Evolutionary conservation across 2,113 vertebrate genomes (phyloP), one percentile per base, ranked within the genome.

Genomic region (Engraulis encrasicolus): DNA sequence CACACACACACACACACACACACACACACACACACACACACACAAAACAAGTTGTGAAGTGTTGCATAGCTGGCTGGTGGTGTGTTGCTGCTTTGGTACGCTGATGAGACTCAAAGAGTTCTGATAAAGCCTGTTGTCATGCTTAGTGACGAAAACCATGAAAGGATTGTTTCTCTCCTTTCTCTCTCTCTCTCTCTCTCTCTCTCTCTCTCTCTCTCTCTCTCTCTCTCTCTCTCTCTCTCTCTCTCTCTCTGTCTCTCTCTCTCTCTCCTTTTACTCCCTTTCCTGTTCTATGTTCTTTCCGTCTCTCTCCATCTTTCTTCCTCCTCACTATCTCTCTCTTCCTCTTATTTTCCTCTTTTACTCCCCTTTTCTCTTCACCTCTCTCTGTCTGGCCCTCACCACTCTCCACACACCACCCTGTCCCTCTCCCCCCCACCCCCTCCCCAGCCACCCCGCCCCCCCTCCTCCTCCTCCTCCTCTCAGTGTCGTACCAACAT

Each of bases 71-170:
- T 82, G 37, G 81, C 61, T 34, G 15, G 31, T 34, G 61, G 11
- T 34, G 58, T 66, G 20, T 7, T 4, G 23, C 61, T 12, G 58
- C 58, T 27, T 45, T 40, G 9, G 20, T 78, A 82, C 58, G 84
- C 19, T 20, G 84, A 81, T 84, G 81, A 78, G 79, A 45, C 48
- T 78, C 15, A 34, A 50, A 85, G 81, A 27, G 20, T 80, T 19
- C 50, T 71, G 66, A 78, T 86, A 84, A 85, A 66, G 80, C 27
- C 66, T 40, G 71, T 84, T 81, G 85, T 80, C 82, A 86, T 80
- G 81, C 81, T 85, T 78, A 79, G 85, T 77, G 34, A 80, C 81
- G 20, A 83, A 86, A 81, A 80, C 52, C 85, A 81, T 38, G 82
- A 84, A 81, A 31, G 79, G 83, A 80, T 84, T 20, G 9, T 80